Base-by-base conservation (phyloP, 2,113 vertebrate species). In the Tautogolabrus adspersus region DNA sequence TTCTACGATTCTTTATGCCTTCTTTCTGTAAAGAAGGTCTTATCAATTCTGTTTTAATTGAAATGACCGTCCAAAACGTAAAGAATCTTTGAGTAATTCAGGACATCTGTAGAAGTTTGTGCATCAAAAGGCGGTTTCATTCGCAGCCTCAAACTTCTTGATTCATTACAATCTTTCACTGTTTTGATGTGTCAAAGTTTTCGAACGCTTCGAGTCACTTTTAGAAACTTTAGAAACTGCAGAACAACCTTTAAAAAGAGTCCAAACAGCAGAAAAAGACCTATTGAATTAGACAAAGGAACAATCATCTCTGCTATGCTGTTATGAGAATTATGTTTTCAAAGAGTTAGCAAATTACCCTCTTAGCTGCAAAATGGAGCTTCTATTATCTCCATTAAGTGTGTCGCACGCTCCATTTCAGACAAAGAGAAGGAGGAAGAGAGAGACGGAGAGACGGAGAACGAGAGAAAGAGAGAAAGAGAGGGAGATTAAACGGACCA, bases 401-500 rank as follows among this genome's bases (percentile, higher is more conserved):
- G 60, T 51, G 73, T 66, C 1, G 47, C 69, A 77, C 46, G 79
- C 78, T 87, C 70, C 73, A 70, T 83, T 86, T 81, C 79, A 79
- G 67, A 81, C 70, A 83, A 78, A 75, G 75, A 73, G 78, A 73
- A 62, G 65, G 74, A 86, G 72, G 60, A 22, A 76, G 67, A 65
- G 69, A 44, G 72, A 51, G 72, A 46, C 72, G 55, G 49, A 21
- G 55, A 54, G n/a, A n/a, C 70, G 40, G 63, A 26, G 73, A 47
- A 49, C 30, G 30, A n/a, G 66, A 63, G 60, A 34, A 51, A 15
- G 13, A 40, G 63, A 26, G 70, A 54, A 42, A 71, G 51, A 79
- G 65, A 42, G 58, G 15, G 66, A 84, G 83, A 90, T 88, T 84
- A 88, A 90, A 86, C 62, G 79, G 74, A 77, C 89, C 88, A 91